Evolutionary conservation across 2,113 vertebrate genomes (phyloP).

Genomic region (Heteronetta atricapilla): DNA sequence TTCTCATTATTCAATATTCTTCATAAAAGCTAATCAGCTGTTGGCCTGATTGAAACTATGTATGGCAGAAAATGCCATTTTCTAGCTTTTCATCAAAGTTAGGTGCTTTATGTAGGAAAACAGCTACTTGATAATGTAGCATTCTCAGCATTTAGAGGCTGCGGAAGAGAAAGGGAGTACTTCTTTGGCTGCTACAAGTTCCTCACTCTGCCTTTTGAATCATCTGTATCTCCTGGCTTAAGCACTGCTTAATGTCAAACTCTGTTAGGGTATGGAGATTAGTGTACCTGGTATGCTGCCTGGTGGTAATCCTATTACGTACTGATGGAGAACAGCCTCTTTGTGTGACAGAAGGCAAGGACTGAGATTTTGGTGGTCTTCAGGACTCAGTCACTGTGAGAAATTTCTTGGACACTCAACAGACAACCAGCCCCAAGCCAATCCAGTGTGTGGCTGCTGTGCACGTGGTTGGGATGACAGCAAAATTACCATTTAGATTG

Average conservation of each 20-base stretch:
- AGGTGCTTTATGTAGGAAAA: neutral
- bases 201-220: neutral
- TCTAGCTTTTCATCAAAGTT: neutral
- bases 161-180: neutral
- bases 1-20: neutral
- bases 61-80: neutral
- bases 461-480: neutral
- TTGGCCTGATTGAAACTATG: neutral
- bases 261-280: neutral
- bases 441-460: neutral
- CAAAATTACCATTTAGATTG: neutral
- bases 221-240: neutral
- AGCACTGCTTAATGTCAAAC: neutral
- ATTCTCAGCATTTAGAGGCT: neutral
- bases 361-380: neutral
- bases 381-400: neutral
- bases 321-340: neutral
- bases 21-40: neutral
- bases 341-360: neutral
- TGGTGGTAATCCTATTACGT: neutral
- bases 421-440: neutral
- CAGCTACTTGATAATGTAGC: neutral
- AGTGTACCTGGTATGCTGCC: neutral
- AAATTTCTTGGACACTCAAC: neutral
- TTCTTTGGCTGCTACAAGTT: neutral